Evolutionary conservation across 2,797 vertebrate genomes (phyloP).

Genomic region (Channa striata): DNA sequence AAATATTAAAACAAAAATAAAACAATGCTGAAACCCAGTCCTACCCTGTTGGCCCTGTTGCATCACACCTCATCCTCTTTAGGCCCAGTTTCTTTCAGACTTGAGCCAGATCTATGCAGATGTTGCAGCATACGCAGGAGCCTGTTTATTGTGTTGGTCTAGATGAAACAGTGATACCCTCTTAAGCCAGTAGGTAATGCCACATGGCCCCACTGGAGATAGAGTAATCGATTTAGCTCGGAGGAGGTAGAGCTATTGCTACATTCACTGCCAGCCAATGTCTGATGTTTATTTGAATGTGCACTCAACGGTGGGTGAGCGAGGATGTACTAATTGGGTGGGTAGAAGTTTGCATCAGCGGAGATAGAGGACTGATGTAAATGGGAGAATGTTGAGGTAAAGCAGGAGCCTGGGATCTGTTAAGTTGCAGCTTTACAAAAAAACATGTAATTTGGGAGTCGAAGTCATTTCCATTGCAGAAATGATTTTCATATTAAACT

Average conservation of each 20-base stretch:
- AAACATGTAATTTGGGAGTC: conserved; percentile 4
- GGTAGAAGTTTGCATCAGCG: conserved; percentile 21
- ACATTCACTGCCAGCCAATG: conserved; percentile 62
- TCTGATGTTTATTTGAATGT: conserved; percentile 59
- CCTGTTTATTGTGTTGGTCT: conserved; percentile 49
- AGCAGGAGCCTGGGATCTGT: conserved; percentile 8
- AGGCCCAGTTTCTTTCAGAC: conserved; percentile 49
- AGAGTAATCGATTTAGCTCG: conserved; percentile 70
- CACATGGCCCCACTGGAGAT: conserved; percentile 50
- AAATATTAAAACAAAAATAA: neutral
- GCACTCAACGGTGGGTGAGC: conserved; percentile 46
- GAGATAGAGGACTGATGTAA: conserved; percentile 19
- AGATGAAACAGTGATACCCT: conserved; percentile 48
- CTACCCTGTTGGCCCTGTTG: conserved; percentile 6
- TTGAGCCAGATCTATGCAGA: conserved; percentile 53
- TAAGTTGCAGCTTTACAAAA: conserved; percentile 5
- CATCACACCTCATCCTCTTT: conserved; percentile 35
- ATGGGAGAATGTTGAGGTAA: conserved; percentile 8
- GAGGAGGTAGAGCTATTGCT: conserved; percentile 53
- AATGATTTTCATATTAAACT: conserved; percentile 3
- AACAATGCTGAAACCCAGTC: neutral
- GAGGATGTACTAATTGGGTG: conserved; percentile 15
- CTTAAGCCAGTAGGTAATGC: conserved; percentile 54
- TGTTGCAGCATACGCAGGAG: conserved; percentile 30
- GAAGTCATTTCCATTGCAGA: neutral